Evolutionary conservation across 2,888 invertebrate genomes (phyloP).

Genomic region (Drosophila nigricruria): DNA sequence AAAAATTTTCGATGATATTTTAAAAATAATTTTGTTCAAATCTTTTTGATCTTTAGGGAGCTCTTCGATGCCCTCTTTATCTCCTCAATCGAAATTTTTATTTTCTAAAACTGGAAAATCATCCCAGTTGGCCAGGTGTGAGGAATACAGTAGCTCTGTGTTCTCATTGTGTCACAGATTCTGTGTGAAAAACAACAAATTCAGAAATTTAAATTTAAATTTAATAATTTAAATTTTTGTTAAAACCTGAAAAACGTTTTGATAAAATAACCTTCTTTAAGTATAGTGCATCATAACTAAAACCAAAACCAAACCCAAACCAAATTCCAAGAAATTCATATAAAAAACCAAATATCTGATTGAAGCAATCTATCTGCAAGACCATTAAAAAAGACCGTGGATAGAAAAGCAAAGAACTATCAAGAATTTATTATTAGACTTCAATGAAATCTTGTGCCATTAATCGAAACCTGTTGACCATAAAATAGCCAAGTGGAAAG

Average conservation of each 20-base stretch:
- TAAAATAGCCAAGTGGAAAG: neutral
- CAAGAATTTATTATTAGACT: neutral
- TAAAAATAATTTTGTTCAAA: neutral
- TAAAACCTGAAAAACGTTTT: too few species aligned
- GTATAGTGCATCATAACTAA: too few species aligned
- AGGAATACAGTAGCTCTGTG: too few species aligned
- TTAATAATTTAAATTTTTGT: neutral
- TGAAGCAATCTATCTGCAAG: neutral
- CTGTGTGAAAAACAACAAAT: neutral
- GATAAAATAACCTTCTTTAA: neutral
- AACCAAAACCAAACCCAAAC: neutral
- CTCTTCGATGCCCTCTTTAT: too few species aligned
- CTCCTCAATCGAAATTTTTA: too few species aligned
- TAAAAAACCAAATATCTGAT: neutral
- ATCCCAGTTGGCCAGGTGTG: too few species aligned
- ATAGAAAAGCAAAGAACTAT: neutral
- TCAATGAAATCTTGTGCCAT: neutral
- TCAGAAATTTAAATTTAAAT: neutral
- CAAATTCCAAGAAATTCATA: neutral
- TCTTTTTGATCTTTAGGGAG: too few species aligned
- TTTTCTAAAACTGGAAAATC: too few species aligned
- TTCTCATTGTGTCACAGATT: neutral
- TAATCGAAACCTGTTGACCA: slow-evolving; percentile 5
- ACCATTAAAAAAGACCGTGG: neutral
- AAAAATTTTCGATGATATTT: too few species aligned